Evolutionary conservation across 2,888 invertebrate genomes (phyloP).

Genomic region (Pyrrhia umbra): DNA sequence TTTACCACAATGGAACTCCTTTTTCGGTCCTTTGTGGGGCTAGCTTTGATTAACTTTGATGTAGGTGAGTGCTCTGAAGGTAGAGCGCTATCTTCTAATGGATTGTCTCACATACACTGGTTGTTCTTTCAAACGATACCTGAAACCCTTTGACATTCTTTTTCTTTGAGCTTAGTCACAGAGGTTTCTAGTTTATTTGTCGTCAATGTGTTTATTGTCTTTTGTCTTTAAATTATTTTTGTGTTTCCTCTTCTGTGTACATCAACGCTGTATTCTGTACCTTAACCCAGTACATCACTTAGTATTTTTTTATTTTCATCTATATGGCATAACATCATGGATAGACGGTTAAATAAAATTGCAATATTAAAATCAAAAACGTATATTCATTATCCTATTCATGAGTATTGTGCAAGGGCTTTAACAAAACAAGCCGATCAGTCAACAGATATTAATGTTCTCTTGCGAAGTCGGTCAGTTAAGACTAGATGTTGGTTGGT

Average conservation of each 20-base stretch:
- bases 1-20: conserved; percentile 85
- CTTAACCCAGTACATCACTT: too few relatives aligned
- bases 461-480: conserved; percentile 49
- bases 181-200: not conserved
- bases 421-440: conserved; percentile 51
- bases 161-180: conserved; percentile 11
- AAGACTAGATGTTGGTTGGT: conserved; percentile 55
- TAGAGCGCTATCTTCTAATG: conserved; percentile 74
- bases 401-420: conserved; percentile 57
- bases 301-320: too few relatives aligned
- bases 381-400: conserved; percentile 66
- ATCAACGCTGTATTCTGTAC: not conserved
- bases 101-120: conserved; percentile 75
- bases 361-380: conserved; percentile 48
- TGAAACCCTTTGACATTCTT: conserved; percentile 63
- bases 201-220: not conserved
- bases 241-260: not conserved
- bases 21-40: conserved; percentile 87
- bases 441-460: conserved; percentile 42
- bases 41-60: conserved; percentile 90
- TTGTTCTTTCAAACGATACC: conserved; percentile 69
- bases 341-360: conserved; percentile 28
- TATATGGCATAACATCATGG: too few relatives aligned
- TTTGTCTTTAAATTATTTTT: not conserved
- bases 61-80: conserved; percentile 83